Evolutionary conservation across 2,113 vertebrate species (phyloP), one percentile per base, ranked within the genome.

Genomic region (Verasper variegatus): DNA sequence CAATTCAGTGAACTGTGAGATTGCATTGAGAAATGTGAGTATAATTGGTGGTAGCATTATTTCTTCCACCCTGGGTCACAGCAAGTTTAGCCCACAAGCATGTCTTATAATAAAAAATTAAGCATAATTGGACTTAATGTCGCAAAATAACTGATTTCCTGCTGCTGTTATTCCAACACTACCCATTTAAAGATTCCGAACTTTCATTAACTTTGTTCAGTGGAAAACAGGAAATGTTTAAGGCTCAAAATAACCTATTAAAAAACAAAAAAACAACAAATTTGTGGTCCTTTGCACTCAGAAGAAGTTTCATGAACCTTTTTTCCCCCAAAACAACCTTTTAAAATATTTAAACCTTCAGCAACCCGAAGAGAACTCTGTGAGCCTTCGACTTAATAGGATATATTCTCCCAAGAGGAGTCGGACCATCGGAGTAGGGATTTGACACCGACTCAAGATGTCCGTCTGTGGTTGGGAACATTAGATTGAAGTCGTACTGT

Each of bases 61-160:
- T 42, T 42, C 40, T 74, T 23, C 57, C 7, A 7, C 17, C 2
- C 35, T n/a, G 55, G 74, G 26, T 84, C 65, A 68, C 3, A 2
- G 21, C 35, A 70, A 56, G 80, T 81, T 81, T 52, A 82, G 56
- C 71, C 71, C 68, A 68, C 68, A 21, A 68, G 67, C 17, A 75
- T 27, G 20, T 56, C 12, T 24, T 60, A 20, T 37, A 58, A 76
- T 72, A 57, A 58, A 64, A 74, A 69, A 72, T n/a, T 0, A 77
- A 65, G 47, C 64, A 47, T 54, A 57, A 66, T 77, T 71, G 31
- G 23, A 73, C 61, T 67, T 69, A 73, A 78, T 76, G 75, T 80
- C 21, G 42, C 10, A 0, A 70, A 82, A 62, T 77, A 51, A 70
- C 67, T 65, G 2, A 79, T 84, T 76, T 80, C 82, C 82, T 78